Evolutionary conservation across 2,888 invertebrate genomes (phyloP), one percentile per base, ranked within the genome.

Genomic region (Antitype chi): DNA sequence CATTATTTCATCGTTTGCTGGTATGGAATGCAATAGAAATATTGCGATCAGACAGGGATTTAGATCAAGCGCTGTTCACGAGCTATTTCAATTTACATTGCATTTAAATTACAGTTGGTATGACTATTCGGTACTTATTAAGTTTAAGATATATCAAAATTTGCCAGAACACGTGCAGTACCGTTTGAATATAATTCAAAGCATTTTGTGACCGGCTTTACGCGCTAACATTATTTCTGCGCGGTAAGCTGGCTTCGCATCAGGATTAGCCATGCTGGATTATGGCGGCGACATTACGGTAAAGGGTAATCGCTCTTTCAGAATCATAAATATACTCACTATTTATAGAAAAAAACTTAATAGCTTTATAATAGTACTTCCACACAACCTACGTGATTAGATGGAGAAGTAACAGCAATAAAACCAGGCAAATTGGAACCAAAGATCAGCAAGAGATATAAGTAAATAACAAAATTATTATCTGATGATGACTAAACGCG

Each of bases 251-350:
- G 81, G 81, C 79, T 85, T 85, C 76, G 69, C 75, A 79, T 76
- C 20, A 70, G 79, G 81, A 74, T 88, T 86, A 87, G 81, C 79
- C 63, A 77, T 82, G 82, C 72, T 79, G 85, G 79, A 86, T 85
- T 87, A 86, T 78, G 73, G 55, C 74, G 62, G 69, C 67, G 72
- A 83, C 81, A 75, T 74, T 78, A 77, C 76, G 74, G 74, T 70
- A 76, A 79, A 79, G 78, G 86, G 78, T 83, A 78, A 85, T 70
- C 74, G 52, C 71, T 78, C 78, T 80, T 70, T 80, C 74, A 74
- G 67, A 75, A 82, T 76, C 70, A 76, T 76, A 75, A 84, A 78
- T 84, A 69, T 70, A 25, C 23, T 53, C 47, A 66, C 64, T 81
- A 70, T 74, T 81, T 68, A 59, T 73, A 59, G 59, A 57, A 76